phyloP scores from a whole-genome alignment of 2,113 vertebrate genomes.

The Zapornia atra region DNA sequence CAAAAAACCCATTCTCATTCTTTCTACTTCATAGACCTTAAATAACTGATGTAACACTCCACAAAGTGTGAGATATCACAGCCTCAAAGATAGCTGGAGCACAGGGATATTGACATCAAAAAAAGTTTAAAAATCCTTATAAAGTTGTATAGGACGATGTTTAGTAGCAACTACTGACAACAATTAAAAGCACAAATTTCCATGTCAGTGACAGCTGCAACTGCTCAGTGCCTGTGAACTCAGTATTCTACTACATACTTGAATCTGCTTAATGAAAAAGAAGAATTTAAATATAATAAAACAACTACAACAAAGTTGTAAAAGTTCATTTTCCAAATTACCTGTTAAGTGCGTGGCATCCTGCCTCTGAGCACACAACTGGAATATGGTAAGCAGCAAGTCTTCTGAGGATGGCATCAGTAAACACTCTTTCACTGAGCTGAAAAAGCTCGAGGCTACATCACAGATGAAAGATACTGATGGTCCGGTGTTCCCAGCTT shows the following conservation, averaged over 20 bases:
- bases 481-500: constrained; percentile 86
- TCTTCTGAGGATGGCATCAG: constrained; percentile 89
- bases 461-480: constrained; percentile 92
- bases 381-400: constrained; percentile 90
- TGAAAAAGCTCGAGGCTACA: constrained; percentile 92
- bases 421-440: constrained; percentile 85
- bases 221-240: background rate
- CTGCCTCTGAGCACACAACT: constrained; percentile 89
- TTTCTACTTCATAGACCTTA: background rate
- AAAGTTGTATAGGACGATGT: background rate
- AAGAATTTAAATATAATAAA: background rate
- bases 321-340: constrained; percentile 45
- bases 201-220: background rate
- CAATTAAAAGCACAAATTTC: background rate
- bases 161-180: background rate
- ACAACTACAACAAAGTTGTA: background rate
- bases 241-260: background rate
- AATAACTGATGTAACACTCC: background rate
- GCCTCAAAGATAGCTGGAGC: background rate
- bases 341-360: constrained; percentile 83
- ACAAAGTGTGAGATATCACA: background rate
- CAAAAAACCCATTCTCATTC: background rate
- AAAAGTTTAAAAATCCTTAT: background rate
- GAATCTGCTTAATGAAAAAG: background rate
- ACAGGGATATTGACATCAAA: background rate